Base-by-base conservation (phyloP, 2,113 vertebrate species). In the Leucopsar rothschildi region DNA sequence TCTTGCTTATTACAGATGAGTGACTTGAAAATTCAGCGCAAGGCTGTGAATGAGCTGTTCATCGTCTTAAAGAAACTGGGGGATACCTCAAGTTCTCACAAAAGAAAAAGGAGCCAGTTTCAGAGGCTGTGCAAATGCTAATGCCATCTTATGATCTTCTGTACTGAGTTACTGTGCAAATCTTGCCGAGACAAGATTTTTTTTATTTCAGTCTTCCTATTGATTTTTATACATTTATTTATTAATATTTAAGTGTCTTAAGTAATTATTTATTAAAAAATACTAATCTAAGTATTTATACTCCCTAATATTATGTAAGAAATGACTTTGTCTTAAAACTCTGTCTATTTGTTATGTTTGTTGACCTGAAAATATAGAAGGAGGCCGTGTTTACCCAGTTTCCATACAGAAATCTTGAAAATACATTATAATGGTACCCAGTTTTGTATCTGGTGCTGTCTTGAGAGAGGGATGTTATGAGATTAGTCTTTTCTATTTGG, bases 221-320 rank as follows among this genome's bases (percentile, higher is more conserved):
- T 94, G 70, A 92, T 33, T 63, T 96, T 91, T 95, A 80, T 96
- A 92, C 90, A 80, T 70, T 57, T 98, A 98, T 98, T 98, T 98
- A 98, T 98, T 98, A 70, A 83, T 98, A 98, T 98, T 98, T 98
- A 98, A 98, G 37, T 91, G 61, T 78, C 94, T 96, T 86, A 91
- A 94, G 92, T 92, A 59, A 95, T 94, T 98, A 98, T 98, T 98
- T 98, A 98, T 98, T 94, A 91, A 95, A 31, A 88, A 71, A 86
- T 42, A 84, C 40, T n/a, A 27, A 63, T 59, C 18, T 18, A 94
- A 97, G 28, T 98, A 98, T 98, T 98, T 98, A 97, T 98, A 95
- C 60, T 90, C 64, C 57, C 37, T 95, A 79, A 57, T 97, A 79
- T 88, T 96, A 73, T 94, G 9, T 94, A 86, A 95, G 84, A 77